Percentiles rank a stretch among this genome's conserved stretches.
Conservation (phyloP, 2,888 invertebrate genomes). For the Hypercompe scribonia region DNA sequence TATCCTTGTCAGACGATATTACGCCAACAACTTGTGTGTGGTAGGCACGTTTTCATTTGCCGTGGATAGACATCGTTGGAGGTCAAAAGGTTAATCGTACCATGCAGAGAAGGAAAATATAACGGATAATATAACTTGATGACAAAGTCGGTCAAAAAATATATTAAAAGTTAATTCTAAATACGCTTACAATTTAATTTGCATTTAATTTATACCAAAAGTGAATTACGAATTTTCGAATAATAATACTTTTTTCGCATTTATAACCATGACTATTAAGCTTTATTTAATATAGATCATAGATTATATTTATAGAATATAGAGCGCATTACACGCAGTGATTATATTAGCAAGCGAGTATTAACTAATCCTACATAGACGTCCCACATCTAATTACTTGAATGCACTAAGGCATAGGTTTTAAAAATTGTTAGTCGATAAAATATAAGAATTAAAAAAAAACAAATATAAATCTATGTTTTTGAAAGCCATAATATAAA, state of each 20-base stretch:
- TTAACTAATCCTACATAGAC: constrained; percentile 10
- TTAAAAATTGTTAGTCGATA: too few relatives aligned
- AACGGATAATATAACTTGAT: not conserved
- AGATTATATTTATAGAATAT: constrained; percentile 31
- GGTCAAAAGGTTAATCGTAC: not conserved
- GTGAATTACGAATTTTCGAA: constrained; percentile 27
- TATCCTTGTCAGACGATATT: too few relatives aligned
- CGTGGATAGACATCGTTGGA: too few relatives aligned
- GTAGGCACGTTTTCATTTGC: too few relatives aligned
- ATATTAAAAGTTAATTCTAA: not conserved
- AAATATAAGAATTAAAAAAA: too few relatives aligned
- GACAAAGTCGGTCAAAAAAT: not conserved
- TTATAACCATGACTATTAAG: constrained; percentile 68
- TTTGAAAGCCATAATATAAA: too few relatives aligned
- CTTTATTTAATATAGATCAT: constrained; percentile 69
- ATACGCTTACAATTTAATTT: not conserved
- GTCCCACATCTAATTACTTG: not conserved
- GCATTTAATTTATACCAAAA: constrained; percentile 14
- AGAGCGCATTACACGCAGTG: constrained; percentile 15
- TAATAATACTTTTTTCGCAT: constrained; percentile 28
- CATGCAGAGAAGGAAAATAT: not conserved
- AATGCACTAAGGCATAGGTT: too few relatives aligned
- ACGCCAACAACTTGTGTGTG: too few relatives aligned
- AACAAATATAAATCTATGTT: too few relatives aligned
- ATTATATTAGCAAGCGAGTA: constrained; percentile 8